Evolutionary conservation across 2,113 vertebrate genomes (phyloP).

Genomic region (Setophaga petechia): DNA sequence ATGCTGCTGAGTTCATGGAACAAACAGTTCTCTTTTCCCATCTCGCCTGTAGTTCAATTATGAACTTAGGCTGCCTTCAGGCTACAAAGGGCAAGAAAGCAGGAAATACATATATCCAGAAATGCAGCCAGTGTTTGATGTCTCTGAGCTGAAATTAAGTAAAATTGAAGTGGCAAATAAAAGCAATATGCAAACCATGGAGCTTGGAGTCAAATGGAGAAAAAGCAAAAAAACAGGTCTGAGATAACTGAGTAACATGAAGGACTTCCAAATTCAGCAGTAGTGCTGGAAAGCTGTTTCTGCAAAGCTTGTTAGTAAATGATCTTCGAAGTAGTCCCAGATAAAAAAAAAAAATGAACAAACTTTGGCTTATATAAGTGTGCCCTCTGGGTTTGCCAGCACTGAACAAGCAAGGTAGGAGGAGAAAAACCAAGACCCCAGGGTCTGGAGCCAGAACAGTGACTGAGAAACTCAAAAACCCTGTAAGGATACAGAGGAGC

Average conservation of each 20-base stretch:
- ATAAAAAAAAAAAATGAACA: neutral
- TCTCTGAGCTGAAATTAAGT: slow-evolving; percentile 13
- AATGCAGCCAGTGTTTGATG: slow-evolving; percentile 25
- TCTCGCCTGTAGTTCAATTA: slow-evolving; percentile 29
- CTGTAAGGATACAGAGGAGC: neutral
- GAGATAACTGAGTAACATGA: neutral
- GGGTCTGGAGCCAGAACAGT: neutral
- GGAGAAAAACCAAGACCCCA: neutral
- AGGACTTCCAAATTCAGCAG: neutral
- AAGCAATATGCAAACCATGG: neutral
- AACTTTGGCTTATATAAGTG: neutral
- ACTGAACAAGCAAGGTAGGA: neutral
- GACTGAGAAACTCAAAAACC: neutral
- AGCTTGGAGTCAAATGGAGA: neutral
- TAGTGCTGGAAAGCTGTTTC: neutral
- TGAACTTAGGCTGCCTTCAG: slow-evolving; percentile 40
- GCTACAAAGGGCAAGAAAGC: slow-evolving; percentile 23
- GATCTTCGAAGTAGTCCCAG: neutral
- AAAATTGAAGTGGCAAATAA: neutral
- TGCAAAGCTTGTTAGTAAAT: neutral
- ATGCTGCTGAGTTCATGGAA: slow-evolving; percentile 8
- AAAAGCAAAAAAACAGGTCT: neutral
- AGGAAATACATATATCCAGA: slow-evolving; percentile 19
- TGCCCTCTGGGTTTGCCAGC: neutral
- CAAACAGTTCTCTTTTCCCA: slow-evolving; percentile 8